Evolutionary conservation across 2,888 invertebrate genomes (phyloP), one percentile per base, ranked within the genome.

Genomic region (Mycogona germanica): DNA sequence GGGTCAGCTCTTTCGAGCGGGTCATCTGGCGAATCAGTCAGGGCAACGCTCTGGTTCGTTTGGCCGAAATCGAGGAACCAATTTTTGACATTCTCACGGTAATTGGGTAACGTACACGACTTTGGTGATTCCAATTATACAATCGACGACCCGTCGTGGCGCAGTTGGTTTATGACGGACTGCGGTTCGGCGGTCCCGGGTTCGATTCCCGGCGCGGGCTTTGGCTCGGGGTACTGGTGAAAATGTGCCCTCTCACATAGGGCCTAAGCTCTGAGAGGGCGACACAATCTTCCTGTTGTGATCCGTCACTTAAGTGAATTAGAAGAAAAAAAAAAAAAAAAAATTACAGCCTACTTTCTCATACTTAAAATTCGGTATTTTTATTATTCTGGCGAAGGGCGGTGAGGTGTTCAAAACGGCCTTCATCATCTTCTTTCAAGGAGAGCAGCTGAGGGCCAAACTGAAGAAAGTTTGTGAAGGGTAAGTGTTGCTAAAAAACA

Each of bases 391-490:
- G 5, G n/a, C 26, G 14, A n/a, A 96, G 95, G 87, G 95, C 54
- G 92, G 93, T 68, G 85, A 91, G 71, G 92, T 96, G 25, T 85
- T 82, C 78, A 98, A 98, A 74, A 87, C 87, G 38, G 97, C 97
- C 58, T 98, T 98, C 77, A 72, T 76, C 56, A 70, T 76, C 30
- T 76, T 76, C 65, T 77, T 74, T 66, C 75, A 97, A 91, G 97
- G 97, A 58, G 97, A 97, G 70, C 95, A 97, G 71, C 75, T 98
- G 63, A 96, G 96, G 74, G 85, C 87, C 1, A 82, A 93, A 62
- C 95, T 97, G 0, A 95, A 93, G 75, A 98, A 98, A 73, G 96
- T 98, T 60, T 98, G 97, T 73, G 97, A 96, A 72, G 97, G 97
- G 73, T 74, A 60, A 45, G 45, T 21, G 21, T 17, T 7, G 7